Evolutionary conservation across 2,888 invertebrate species (phyloP).

Genomic region (Scaptomyza flava): DNA sequence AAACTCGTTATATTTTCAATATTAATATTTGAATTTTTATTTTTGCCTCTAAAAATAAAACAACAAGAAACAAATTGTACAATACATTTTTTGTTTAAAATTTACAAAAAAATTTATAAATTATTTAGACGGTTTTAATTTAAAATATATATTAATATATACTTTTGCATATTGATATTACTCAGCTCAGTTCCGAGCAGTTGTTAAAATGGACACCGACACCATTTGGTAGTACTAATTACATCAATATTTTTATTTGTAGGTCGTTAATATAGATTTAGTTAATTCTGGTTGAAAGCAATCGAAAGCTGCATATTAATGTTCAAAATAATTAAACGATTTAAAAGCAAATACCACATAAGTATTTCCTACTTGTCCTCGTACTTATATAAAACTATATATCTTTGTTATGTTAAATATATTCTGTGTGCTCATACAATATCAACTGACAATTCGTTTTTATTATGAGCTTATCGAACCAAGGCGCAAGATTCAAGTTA

Average conservation of each 20-base stretch:
- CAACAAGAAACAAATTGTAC: slow-evolving; percentile 64
- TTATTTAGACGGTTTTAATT: slow-evolving; percentile 43
- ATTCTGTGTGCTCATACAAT: slow-evolving; percentile 39
- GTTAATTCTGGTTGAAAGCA: slow-evolving; percentile 22
- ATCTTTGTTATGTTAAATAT: slow-evolving; percentile 16
- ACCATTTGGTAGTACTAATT: slow-evolving; percentile 45
- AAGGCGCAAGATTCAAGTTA: slow-evolving; percentile 4
- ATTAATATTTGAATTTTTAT: slow-evolving; percentile 34
- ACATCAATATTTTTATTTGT: slow-evolving; percentile 13
- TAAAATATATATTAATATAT: slow-evolving; percentile 32
- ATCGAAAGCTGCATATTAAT: slow-evolving; percentile 16
- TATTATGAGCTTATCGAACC: not conserved
- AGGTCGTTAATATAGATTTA: slow-evolving; percentile 1
- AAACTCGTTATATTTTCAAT: not conserved
- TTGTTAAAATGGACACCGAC: slow-evolving; percentile 65
- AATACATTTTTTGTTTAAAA: slow-evolving; percentile 46
- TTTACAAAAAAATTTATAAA: slow-evolving; percentile 50
- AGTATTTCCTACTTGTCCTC: slow-evolving; percentile 27
- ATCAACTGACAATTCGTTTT: slow-evolving; percentile 47
- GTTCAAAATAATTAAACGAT: slow-evolving; percentile 46
- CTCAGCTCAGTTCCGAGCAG: slow-evolving; percentile 38
- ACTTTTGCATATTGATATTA: slow-evolving; percentile 1
- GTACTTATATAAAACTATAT: slow-evolving; percentile 46
- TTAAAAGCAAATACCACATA: slow-evolving; percentile 71
- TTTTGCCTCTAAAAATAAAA: slow-evolving; percentile 52